Percentiles rank a stretch among this genome's conserved stretches.
phyloP scores from a whole-genome alignment of 2,113 vertebrate species.

The Aptenodytes patagonicus region DNA sequence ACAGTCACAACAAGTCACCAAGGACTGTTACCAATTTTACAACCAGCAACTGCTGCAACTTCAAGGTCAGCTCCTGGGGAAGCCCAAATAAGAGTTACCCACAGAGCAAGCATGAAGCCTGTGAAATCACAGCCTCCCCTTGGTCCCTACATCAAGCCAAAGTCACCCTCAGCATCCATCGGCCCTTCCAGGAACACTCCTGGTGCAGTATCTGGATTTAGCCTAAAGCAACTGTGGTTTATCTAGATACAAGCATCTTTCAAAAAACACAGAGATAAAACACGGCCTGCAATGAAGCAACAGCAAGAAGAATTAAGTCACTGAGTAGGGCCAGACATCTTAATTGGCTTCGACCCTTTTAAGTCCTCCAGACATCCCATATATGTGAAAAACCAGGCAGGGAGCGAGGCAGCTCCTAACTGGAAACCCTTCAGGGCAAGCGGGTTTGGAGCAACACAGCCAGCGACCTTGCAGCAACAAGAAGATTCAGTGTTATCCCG shows the following conservation, averaged over 20 bases:
- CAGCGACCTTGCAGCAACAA: background rate
- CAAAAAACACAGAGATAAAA: background rate
- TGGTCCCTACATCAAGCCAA: background rate
- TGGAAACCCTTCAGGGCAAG: background rate
- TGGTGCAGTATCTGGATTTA: background rate
- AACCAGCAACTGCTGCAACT: background rate
- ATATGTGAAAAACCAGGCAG: background rate
- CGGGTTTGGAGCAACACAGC: background rate
- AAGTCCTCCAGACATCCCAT: background rate
- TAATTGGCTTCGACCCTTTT: background rate
- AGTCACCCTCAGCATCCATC: background rate
- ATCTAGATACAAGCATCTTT: background rate
- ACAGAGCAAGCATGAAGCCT: accelerated
- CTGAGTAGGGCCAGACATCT: background rate
- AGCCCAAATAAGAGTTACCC: background rate
- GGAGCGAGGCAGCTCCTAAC: background rate
- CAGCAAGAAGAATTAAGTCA: background rate
- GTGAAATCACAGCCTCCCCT: background rate
- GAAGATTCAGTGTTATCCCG: background rate
- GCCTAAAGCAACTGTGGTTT: background rate
- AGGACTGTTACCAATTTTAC: background rate
- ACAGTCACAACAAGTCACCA: background rate
- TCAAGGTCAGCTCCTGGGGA: background rate
- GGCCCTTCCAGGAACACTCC: background rate
- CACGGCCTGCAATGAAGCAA: background rate